These are phyloP conservation scores for Lepilemur ruficaudatus DNA, from an alignment of 2,797 vertebrate species.

Conservation along the genomic window DNA sequence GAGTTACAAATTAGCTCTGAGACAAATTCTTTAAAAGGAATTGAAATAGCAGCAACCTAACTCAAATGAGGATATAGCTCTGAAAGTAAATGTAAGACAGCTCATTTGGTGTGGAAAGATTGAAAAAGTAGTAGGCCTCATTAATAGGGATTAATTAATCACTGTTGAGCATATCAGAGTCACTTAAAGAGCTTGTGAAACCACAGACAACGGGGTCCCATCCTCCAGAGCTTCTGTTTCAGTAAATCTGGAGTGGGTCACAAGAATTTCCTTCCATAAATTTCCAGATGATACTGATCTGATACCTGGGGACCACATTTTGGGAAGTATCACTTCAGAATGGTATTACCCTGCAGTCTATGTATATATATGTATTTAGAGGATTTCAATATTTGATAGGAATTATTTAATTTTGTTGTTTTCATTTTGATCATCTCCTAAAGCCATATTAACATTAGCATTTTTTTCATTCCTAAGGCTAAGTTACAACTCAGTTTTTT, in stretches of 20 bases:
- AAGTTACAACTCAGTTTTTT: neutral
- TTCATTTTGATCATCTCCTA: neutral
- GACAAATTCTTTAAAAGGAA: conserved; percentile 10
- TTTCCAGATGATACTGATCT: neutral
- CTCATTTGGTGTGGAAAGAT: neutral
- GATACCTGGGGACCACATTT: neutral
- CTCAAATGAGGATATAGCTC: neutral
- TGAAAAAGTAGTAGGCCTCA: neutral
- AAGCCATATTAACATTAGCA: neutral
- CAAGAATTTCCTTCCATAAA: neutral
- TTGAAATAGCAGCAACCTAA: neutral
- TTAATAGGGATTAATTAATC: neutral
- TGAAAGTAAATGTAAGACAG: neutral
- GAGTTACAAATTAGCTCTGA: neutral
- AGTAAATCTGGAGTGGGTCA: neutral
- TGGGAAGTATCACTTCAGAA: neutral
- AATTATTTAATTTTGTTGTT: neutral
- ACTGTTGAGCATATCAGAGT: neutral
- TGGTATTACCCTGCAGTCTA: neutral
- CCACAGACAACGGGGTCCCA: neutral
- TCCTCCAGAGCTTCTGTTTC: neutral
- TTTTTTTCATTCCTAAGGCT: neutral
- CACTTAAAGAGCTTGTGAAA: neutral
- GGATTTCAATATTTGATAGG: neutral
- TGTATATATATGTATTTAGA: neutral